A percentile compares a stretch with the other conserved stretches of the same genome.
Evolutionary conservation across 2,113 vertebrate genomes (phyloP).

Genomic region (Pungitius pungitius): DNA sequence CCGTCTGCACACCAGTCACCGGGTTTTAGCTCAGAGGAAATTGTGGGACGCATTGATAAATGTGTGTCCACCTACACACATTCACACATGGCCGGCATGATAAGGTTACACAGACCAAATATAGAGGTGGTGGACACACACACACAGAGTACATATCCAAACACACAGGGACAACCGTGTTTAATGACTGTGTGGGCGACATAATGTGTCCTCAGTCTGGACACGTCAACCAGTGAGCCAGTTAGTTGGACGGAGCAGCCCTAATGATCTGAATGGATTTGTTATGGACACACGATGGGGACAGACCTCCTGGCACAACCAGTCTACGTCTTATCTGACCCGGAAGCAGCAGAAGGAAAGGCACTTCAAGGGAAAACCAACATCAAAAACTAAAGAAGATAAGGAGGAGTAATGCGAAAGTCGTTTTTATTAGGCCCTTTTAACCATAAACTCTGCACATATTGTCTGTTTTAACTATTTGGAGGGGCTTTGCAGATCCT

Average conservation of each 20-base stretch:
- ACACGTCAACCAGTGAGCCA: slow-evolving; percentile 2
- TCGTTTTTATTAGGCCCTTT: slow-evolving; percentile 7
- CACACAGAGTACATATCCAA: slow-evolving; percentile 7
- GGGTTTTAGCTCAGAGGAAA: slow-evolving; percentile 13
- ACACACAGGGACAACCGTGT: slow-evolving; percentile 8
- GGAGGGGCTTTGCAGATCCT: not conserved
- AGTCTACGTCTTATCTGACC: not conserved
- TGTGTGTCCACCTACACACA: slow-evolving; percentile 6
- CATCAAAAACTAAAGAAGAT: not conserved
- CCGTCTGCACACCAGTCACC: slow-evolving; percentile 37
- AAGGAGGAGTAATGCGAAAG: not conserved
- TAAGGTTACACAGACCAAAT: slow-evolving; percentile 18
- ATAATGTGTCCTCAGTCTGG: slow-evolving; percentile 27
- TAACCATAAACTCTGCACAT: not conserved
- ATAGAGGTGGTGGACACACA: not conserved
- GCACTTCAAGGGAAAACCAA: not conserved
- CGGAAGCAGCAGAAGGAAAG: not conserved
- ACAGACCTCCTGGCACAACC: slow-evolving; percentile 14
- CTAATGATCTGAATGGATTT: slow-evolving; percentile 33
- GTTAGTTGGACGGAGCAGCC: slow-evolving; percentile 5
- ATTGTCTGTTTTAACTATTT: not conserved
- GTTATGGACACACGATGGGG: not conserved
- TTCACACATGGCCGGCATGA: slow-evolving; percentile 3
- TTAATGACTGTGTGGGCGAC: slow-evolving; percentile 16
- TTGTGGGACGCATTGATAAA: not conserved